These are phyloP conservation scores for Pelodytes ibericus DNA, from an alignment of 2,797 vertebrate genomes.

Conservation along the genomic window DNA sequence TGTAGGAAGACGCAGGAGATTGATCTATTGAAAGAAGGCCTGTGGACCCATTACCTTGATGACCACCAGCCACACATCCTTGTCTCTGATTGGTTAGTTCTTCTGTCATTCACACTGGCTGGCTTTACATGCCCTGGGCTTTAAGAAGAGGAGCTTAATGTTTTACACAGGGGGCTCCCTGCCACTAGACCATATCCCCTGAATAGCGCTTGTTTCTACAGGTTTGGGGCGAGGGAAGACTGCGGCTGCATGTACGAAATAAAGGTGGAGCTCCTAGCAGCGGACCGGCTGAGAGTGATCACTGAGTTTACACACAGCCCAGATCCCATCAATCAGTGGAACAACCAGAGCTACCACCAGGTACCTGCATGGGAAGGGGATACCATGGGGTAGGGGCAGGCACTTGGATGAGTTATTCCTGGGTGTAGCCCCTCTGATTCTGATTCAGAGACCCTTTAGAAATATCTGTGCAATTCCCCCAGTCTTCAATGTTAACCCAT, in stretches of 20 bases:
- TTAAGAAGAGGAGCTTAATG: too few species aligned
- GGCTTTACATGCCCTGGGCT: background rate
- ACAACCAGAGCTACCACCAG: constrained; percentile 56
- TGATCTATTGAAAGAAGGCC: constrained; percentile 61
- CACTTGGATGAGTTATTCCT: too few species aligned
- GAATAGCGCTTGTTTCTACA: background rate
- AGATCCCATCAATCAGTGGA: constrained; percentile 59
- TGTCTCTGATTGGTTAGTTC: constrained; percentile 31
- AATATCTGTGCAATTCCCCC: too few species aligned
- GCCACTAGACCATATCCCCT: background rate
- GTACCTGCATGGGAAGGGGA: too few species aligned
- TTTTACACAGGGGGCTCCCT: too few species aligned
- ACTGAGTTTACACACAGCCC: constrained; percentile 1
- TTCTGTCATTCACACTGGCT: background rate
- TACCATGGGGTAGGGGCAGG: too few species aligned
- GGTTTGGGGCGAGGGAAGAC: constrained; percentile 20
- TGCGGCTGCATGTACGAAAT: constrained; percentile 18
- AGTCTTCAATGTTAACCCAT: too few species aligned
- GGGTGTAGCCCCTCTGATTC: too few species aligned
- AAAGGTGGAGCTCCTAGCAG: constrained; percentile 21
- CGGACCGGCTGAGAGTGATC: background rate
- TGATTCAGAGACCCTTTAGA: too few species aligned
- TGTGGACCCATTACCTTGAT: constrained; percentile 64
- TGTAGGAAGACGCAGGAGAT: constrained; percentile 64
- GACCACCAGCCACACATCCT: constrained; percentile 26